These are phyloP conservation scores for Rugalucina vietnamica DNA, from an alignment of 2,888 invertebrate genomes.

Conservation along the genomic window DNA sequence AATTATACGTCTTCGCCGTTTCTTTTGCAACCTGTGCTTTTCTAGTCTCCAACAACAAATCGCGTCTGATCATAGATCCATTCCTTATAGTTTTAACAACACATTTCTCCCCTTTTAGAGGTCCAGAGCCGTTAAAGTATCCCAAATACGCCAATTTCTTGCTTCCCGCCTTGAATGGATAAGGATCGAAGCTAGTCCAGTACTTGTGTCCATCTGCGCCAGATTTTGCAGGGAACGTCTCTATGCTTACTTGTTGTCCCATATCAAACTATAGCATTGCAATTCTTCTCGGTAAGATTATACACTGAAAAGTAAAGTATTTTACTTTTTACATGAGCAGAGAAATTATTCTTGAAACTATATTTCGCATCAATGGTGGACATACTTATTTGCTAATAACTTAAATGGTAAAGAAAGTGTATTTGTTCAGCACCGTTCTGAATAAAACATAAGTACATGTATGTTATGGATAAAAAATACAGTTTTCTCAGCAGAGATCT, in stretches of 20 bases:
- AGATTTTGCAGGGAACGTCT: conserved; percentile 59
- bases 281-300: too few species aligned
- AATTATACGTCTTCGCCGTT: conserved; percentile 55
- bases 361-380: too few species aligned
- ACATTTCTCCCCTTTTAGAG: conserved; percentile 70
- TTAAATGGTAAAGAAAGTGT: too few species aligned
- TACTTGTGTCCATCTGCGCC: conserved; percentile 59
- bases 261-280: too few species aligned
- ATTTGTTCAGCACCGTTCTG: too few species aligned
- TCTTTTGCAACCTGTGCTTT: conserved; percentile 57
- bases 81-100: conserved; percentile 72
- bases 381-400: too few species aligned
- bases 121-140: conserved; percentile 71
- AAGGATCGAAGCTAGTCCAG: conserved; percentile 70
- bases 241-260: conserved; percentile 70
- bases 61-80: conserved; percentile 59
- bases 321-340: too few species aligned
- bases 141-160: conserved; percentile 71
- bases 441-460: too few species aligned
- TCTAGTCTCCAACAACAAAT: conserved; percentile 64
- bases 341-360: too few species aligned
- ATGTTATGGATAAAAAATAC: too few species aligned
- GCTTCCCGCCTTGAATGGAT: conserved; percentile 66
- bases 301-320: too few species aligned
- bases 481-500: too few species aligned